Conservation (phyloP, 2,888 invertebrate genomes). For the Aporophyla lueneburgensis region DNA sequence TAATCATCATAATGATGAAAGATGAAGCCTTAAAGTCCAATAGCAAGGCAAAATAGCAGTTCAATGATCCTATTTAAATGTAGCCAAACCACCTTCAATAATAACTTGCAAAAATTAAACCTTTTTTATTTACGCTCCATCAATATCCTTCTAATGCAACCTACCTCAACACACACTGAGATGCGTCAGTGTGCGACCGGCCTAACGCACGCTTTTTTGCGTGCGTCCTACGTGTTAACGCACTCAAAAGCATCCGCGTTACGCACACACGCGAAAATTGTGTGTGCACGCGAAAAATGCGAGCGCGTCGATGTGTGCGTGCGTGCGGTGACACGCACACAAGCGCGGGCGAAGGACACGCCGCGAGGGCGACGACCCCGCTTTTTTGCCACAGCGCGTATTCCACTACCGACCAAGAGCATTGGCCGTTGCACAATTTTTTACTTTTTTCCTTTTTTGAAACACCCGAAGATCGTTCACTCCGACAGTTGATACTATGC, state of each 20-base stretch:
- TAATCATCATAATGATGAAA: constrained; percentile 22
- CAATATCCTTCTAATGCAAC: constrained; percentile 58
- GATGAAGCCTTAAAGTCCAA: neutral
- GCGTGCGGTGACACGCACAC: constrained; percentile 83
- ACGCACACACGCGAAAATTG: constrained; percentile 77
- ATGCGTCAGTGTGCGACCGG: constrained; percentile 63
- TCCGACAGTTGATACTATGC: constrained; percentile 78
- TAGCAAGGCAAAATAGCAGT: neutral
- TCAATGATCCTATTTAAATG: constrained; percentile 31
- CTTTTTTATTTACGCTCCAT: constrained; percentile 34
- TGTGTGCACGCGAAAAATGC: constrained; percentile 77
- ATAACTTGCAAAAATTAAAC: constrained; percentile 35
- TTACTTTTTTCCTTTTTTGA: constrained; percentile 73
- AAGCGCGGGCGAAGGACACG: constrained; percentile 86
- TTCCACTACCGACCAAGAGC: constrained; percentile 84
- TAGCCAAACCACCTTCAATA: constrained; percentile 20
- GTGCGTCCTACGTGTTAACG: constrained; percentile 79
- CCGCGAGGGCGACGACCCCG: constrained; percentile 86
- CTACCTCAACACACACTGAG: constrained; percentile 61
- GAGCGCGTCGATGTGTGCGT: constrained; percentile 70
- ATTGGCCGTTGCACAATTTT: constrained; percentile 84
- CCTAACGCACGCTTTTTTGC: constrained; percentile 73
- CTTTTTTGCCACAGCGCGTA: constrained; percentile 89
- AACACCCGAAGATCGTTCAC: constrained; percentile 83
- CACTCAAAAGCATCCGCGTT: constrained; percentile 79